These are phyloP conservation scores for Styela plicata DNA, from an alignment of 23 tunicate genomes.

Conservation along the genomic window DNA sequence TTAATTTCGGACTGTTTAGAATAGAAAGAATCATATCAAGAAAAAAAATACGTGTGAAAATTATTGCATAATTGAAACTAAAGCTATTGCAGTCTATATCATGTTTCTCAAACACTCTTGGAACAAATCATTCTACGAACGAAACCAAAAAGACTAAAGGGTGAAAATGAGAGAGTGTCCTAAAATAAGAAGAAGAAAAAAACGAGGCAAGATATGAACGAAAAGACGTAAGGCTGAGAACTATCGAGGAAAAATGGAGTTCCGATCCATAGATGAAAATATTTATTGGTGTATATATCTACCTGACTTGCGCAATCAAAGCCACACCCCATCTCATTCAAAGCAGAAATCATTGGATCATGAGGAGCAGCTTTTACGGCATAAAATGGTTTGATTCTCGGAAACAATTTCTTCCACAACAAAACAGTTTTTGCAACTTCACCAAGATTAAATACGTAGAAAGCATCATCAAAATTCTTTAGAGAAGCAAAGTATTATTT, in stretches of 20 bases:
- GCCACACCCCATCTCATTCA: background rate
- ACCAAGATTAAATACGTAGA: background rate
- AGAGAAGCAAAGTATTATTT: too few species aligned
- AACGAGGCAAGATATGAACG: background rate
- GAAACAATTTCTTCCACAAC: background rate
- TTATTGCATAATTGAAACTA: too few species aligned
- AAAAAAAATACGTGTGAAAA: too few species aligned
- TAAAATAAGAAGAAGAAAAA: background rate
- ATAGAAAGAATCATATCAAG: too few species aligned
- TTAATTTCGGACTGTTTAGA: conserved; percentile 53
- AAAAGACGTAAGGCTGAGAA: too few species aligned
- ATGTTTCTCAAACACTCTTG: too few species aligned
- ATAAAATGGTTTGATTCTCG: background rate
- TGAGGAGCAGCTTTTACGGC: background rate
- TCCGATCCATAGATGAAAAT: too few species aligned
- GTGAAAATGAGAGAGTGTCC: background rate
- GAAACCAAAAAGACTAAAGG: too few species aligned
- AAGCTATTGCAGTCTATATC: too few species aligned
- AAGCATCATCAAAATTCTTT: background rate
- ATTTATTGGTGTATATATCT: too few species aligned
- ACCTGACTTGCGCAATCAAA: background rate
- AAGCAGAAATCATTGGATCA: background rate
- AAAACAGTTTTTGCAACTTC: background rate
- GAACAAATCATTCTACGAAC: too few species aligned
- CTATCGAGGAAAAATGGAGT: too few species aligned